phyloP scores from a whole-genome alignment of 2,797 vertebrate genomes.

The Cichlasoma orientale region DNA sequence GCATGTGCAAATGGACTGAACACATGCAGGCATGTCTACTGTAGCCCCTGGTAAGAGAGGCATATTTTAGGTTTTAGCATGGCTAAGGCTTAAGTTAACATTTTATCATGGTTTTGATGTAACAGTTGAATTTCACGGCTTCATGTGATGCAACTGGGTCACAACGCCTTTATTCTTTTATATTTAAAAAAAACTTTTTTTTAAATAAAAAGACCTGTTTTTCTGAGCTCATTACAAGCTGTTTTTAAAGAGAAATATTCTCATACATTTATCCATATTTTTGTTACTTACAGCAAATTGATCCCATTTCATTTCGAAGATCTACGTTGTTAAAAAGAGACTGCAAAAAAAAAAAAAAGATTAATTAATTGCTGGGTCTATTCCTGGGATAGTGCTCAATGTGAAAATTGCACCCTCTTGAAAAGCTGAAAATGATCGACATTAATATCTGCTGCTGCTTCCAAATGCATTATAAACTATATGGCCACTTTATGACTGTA shows the following conservation, averaged over 20 bases:
- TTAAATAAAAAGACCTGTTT: too few relatives aligned
- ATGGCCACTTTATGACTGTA: too few relatives aligned
- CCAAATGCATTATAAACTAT: background rate
- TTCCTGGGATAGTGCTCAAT: too few relatives aligned
- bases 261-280: background rate
- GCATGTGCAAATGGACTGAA: conserved; percentile 39
- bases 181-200: too few relatives aligned
- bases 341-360: background rate
- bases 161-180: background rate
- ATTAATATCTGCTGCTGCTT: background rate
- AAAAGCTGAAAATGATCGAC: background rate
- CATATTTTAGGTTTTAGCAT: background rate
- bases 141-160: background rate
- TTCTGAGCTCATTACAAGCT: background rate
- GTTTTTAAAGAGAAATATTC: background rate
- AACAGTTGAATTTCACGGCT: background rate
- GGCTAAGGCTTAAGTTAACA: background rate
- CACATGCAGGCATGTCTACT: background rate
- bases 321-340: background rate
- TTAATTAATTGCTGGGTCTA: background rate
- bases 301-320: fast-evolving
- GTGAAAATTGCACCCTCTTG: background rate
- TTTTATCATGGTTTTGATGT: background rate
- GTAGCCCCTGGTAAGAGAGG: background rate
- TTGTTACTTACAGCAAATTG: background rate